Conservation (phyloP, 2,113 vertebrate species). For the Sinocyclocheilus anshuiensis region DNA sequence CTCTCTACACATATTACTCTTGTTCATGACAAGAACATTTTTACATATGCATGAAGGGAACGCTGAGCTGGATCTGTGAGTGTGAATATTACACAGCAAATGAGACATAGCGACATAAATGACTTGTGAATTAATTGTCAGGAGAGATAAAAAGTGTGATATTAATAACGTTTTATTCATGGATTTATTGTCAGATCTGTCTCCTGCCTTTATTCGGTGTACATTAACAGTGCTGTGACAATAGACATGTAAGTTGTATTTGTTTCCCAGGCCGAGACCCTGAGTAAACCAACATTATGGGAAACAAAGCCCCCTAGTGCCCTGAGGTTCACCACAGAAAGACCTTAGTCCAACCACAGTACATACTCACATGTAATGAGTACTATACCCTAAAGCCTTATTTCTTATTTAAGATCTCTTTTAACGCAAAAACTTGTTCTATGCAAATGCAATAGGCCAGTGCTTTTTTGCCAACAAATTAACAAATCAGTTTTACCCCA, state of each 20-base stretch:
- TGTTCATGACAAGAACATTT: not conserved
- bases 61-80: not conserved
- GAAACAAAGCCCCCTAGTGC: slow-evolving; percentile 61
- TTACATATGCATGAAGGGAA: slow-evolving; percentile 13
- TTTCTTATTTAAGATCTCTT: slow-evolving; percentile 18
- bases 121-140: not conserved
- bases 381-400: slow-evolving; percentile 57
- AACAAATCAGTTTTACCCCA: not conserved
- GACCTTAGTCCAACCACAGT: slow-evolving; percentile 36
- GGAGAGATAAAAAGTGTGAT: not conserved
- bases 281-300: slow-evolving; percentile 68
- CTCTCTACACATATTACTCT: slow-evolving; percentile 7
- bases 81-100: slow-evolving; percentile 22
- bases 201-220: not conserved
- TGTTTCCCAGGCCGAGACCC: slow-evolving; percentile 56
- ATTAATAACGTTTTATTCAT: too few species aligned
- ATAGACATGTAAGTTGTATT: slow-evolving; percentile 43
- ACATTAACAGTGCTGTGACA: slow-evolving; percentile 35
- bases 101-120: not conserved
- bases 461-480: not conserved
- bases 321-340: slow-evolving; percentile 55
- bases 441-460: not conserved
- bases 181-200: not conserved
- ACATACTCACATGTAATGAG: slow-evolving; percentile 63
- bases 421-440: not conserved